A percentile compares a stretch with the other conserved stretches of the same genome.
phyloP scores from a whole-genome alignment of 2,888 invertebrate species.

The Cerastis leucographa region DNA sequence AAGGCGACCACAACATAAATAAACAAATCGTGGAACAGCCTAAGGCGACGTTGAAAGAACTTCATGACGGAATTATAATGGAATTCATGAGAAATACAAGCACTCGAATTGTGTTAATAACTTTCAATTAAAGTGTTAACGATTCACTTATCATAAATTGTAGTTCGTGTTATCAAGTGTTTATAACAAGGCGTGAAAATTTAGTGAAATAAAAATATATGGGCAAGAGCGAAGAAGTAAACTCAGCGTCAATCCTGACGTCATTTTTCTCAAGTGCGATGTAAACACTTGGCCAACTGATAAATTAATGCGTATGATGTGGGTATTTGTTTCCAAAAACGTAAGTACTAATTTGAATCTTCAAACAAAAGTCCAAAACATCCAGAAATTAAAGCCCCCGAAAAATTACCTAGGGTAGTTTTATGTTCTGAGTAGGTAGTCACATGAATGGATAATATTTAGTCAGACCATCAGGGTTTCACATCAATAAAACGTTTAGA shows the following conservation, averaged over 20 bases:
- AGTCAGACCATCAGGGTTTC: background rate
- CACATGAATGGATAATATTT: background rate
- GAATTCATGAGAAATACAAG: constrained; percentile 82
- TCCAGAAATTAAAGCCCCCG: background rate
- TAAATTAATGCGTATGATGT: background rate
- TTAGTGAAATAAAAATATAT: constrained; percentile 37
- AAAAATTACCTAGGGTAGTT: background rate
- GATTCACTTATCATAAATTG: constrained; percentile 60
- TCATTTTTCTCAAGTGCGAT: constrained; percentile 26
- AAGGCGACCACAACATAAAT: constrained; percentile 89
- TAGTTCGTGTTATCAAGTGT: constrained; percentile 57
- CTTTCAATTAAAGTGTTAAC: constrained; percentile 62
- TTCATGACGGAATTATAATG: constrained; percentile 82
- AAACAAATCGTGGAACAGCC: constrained; percentile 85
- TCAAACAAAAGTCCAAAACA: background rate
- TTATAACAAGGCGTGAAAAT: constrained; percentile 54
- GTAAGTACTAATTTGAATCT: background rate
- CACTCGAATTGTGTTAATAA: constrained; percentile 71
- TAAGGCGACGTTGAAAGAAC: constrained; percentile 82
- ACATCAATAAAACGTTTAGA: background rate
- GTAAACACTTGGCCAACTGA: background rate
- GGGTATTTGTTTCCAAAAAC: background rate
- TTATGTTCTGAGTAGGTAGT: background rate
- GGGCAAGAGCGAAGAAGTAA: constrained; percentile 16
- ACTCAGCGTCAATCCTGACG: constrained; percentile 20